A percentile compares a stretch with the other conserved stretches of the same genome.
Conservation (phyloP, 2,113 vertebrate species). For the Apteryx mantelli region DNA sequence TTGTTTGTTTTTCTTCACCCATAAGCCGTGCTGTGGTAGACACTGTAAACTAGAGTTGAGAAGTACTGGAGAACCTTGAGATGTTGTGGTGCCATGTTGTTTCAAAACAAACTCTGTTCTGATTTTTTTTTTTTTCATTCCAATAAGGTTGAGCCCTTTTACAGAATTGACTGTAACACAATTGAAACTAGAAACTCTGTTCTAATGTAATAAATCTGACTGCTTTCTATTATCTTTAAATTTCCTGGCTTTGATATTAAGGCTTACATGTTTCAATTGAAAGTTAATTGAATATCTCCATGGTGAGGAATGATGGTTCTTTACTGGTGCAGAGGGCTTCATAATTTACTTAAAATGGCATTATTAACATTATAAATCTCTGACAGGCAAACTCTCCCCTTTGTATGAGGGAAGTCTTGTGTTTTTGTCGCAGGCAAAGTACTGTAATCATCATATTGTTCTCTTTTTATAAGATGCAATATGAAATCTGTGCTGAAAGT, state of each 20-base stretch:
- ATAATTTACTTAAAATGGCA: background rate
- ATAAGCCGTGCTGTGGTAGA: background rate
- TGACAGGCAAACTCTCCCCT: background rate
- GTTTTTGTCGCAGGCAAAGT: background rate
- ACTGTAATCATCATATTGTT: background rate
- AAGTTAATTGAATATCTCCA: constrained; percentile 5
- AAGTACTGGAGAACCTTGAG: background rate
- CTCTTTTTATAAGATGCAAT: background rate
- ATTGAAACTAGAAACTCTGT: background rate
- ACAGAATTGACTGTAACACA: background rate
- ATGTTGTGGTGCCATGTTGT: background rate
- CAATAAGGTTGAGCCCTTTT: background rate
- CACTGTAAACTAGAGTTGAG: background rate
- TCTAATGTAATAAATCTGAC: background rate
- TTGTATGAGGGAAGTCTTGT: background rate
- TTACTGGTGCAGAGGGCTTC: background rate
- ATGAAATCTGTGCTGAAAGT: background rate
- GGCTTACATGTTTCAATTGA: background rate
- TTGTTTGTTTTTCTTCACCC: background rate
- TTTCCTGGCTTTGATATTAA: no score
- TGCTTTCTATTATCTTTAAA: background rate
- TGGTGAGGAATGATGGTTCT: background rate
- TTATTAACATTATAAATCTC: background rate
- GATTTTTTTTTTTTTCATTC: background rate
- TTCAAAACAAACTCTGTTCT: background rate